phyloP scores from a whole-genome alignment of 2,113 vertebrate genomes.

The Gnathonemus longibarbis region DNA sequence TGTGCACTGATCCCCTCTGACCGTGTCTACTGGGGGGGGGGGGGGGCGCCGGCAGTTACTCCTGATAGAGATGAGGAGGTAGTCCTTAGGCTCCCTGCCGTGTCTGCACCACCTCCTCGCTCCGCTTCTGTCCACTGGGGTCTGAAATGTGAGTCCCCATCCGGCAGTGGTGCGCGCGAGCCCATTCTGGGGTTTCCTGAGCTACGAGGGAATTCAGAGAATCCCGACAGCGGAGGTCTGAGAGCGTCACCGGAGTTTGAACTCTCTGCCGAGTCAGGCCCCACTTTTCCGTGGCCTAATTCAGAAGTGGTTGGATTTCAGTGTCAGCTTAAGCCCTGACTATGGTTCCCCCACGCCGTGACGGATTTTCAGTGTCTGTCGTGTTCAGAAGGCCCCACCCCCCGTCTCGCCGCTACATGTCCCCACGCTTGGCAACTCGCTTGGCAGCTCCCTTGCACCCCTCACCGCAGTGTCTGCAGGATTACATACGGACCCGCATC shows the following conservation, averaged over 20 bases:
- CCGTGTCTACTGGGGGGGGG: too few relatives aligned
- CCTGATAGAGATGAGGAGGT: neutral
- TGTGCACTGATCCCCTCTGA: neutral
- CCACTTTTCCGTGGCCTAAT: neutral
- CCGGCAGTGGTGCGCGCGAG: neutral
- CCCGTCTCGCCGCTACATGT: neutral
- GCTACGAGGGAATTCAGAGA: neutral
- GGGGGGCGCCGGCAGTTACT: neutral
- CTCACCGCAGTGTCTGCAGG: neutral
- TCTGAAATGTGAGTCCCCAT: slow-evolving; percentile 42
- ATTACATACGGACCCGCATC: neutral
- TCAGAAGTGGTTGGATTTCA: neutral
- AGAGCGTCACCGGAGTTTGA: neutral
- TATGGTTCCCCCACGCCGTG: neutral
- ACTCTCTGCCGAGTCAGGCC: neutral
- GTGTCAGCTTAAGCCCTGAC: neutral
- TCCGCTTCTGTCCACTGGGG: slow-evolving; percentile 43
- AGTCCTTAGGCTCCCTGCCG: slow-evolving; percentile 11
- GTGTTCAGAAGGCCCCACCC: neutral
- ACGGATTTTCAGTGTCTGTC: neutral
- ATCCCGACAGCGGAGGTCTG: neutral
- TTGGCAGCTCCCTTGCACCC: neutral
- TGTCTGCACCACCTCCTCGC: slow-evolving; percentile 31
- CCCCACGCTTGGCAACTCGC: neutral
- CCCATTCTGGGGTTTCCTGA: neutral